Conservation (phyloP, 2,888 invertebrate genomes). For the Agrotis ipsilon region DNA sequence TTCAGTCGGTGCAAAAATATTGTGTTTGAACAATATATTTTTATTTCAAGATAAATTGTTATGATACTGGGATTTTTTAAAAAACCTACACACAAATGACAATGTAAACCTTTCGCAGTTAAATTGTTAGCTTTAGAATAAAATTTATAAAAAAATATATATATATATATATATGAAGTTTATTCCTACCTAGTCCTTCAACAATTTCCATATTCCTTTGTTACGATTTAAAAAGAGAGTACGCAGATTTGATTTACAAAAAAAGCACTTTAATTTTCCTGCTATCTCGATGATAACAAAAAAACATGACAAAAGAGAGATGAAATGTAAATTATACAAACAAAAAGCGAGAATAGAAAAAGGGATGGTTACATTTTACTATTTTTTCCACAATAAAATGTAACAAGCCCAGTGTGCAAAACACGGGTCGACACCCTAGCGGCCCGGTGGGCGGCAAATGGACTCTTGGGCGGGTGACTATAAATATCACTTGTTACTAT, state of each 20-base stretch:
- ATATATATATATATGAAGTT: no score
- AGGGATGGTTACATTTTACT: slow-evolving; percentile 36
- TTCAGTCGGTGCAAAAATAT: slow-evolving; percentile 23
- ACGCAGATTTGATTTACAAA: background rate
- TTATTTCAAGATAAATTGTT: slow-evolving; percentile 24
- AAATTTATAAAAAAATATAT: no score
- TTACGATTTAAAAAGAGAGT: background rate
- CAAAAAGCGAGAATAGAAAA: slow-evolving; percentile 23
- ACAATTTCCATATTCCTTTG: background rate
- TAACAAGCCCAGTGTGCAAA: slow-evolving; percentile 73
- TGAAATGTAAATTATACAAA: slow-evolving; percentile 46
- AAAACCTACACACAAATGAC: background rate
- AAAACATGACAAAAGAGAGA: slow-evolving; percentile 31
- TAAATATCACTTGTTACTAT: slow-evolving; percentile 84
- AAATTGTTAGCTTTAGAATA: background rate
- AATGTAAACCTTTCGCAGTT: no score
- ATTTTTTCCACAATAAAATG: slow-evolving; percentile 68
- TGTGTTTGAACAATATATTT: slow-evolving; percentile 13
- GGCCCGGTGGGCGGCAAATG: slow-evolving; percentile 84
- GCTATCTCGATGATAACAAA: slow-evolving; percentile 18
- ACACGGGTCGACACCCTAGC: slow-evolving; percentile 80
- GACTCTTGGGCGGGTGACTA: slow-evolving; percentile 79
- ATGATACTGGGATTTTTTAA: background rate
- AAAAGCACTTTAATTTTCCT: background rate
- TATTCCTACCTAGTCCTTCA: background rate